These are phyloP conservation scores for Smutsia gigantea DNA, from an alignment of 2,797 vertebrate genomes.

Conservation along the genomic window DNA sequence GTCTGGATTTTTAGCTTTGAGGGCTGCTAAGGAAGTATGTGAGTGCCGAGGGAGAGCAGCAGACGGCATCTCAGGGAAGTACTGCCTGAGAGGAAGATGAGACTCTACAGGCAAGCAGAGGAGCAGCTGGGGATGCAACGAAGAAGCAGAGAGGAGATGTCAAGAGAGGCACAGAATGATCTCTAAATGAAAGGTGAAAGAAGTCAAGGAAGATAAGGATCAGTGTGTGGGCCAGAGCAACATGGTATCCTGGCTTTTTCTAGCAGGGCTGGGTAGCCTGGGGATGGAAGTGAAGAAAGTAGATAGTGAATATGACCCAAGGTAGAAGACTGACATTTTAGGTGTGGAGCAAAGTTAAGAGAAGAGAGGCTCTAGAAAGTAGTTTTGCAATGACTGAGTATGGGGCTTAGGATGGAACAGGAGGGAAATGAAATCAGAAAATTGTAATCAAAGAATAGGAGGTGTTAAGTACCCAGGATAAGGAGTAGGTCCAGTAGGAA, in stretches of 20 bases:
- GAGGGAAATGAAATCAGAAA: constrained; percentile 11
- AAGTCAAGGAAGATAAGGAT: neutral
- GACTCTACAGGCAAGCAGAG: neutral
- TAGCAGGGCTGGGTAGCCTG: neutral
- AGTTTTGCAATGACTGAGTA: neutral
- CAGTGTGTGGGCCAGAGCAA: neutral
- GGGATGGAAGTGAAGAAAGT: neutral
- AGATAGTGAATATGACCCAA: neutral
- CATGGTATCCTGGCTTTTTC: neutral
- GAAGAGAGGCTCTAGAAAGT: neutral
- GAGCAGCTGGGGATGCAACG: too few species aligned
- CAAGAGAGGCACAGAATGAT: neutral
- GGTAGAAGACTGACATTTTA: neutral
- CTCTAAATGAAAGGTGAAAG: neutral
- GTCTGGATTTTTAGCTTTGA: neutral
- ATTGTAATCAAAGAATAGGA: neutral
- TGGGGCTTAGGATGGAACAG: neutral
- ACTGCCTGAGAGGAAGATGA: neutral
- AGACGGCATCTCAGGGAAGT: neutral
- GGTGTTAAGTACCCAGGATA: neutral
- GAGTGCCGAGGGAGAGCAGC: neutral
- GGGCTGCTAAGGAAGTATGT: neutral
- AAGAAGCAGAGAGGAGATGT: neutral
- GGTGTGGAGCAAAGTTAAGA: neutral
- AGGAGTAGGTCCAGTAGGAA: neutral